Base-by-base conservation (phyloP, 2,797 vertebrate species). In the Paratrypauchen microcephalus region DNA sequence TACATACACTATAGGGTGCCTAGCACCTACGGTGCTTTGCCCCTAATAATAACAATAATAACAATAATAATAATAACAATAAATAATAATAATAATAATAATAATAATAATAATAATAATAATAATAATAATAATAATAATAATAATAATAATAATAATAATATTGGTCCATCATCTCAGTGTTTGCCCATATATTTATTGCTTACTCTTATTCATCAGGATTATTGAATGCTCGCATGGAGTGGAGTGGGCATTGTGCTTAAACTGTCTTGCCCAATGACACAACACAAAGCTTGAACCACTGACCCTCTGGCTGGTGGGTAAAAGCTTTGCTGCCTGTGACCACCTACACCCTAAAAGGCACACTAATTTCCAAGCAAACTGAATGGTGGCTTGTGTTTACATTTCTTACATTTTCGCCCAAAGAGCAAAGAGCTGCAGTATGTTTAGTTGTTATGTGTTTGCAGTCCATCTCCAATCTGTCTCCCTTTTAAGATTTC, bases 401-500 rank as follows among this genome's bases (percentile, higher is more conserved):
- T 28, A 19, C 23, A 50, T 65, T n/a, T 65, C 15, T 6, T 18
- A 2, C 4, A 63, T 63, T 12, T 3, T 36, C 5, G 41, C 50
- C 36, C 6, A 24, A 65, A 74, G 32, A 56, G 6, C 45, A 2
- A 68, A 64, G 1, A 39, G 67, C 32, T 59, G 3, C 30, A n/a
- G 58, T 45, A 24, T 41, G 32, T 60, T 60, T 60, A 28, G 30
- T 30, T 39, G 30, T 36, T 60, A 18, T 58, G 57, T 30, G 26
- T 60, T 11, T 11, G 7, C 26, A 4, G 18, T 19, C 16, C 16
- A 30, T 58, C 26, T 58, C 8, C 11, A 18, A 18, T 36, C 59
- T 36, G 32, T 41, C 30, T 59, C 32, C n/a, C 5, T 60, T 59
- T 59, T 12, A 21, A 61, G 59, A 61, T 61, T 39, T 41, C 41